A percentile compares a stretch with the other conserved stretches of the same genome.
Conservation (phyloP, 2,113 vertebrate genomes). For the Egretta garzetta region DNA sequence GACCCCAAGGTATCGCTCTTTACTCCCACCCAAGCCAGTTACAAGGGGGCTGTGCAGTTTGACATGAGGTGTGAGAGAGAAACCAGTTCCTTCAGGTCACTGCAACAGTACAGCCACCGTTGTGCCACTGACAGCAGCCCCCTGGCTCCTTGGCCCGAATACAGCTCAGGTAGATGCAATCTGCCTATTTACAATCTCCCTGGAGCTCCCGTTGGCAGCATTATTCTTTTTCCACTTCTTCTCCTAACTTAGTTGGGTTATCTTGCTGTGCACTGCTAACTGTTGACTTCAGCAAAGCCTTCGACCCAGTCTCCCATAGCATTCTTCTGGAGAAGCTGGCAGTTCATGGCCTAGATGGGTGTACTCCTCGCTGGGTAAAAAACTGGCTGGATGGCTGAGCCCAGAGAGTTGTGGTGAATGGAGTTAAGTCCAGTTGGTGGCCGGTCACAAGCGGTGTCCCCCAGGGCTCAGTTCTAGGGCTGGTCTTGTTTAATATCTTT, state of each 20-base stretch:
- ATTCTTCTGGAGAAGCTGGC: too few species aligned
- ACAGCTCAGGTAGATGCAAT: conserved; percentile 29
- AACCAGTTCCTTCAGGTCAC: background rate
- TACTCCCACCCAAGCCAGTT: background rate
- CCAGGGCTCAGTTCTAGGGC: too few species aligned
- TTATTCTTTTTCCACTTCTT: conserved; percentile 10
- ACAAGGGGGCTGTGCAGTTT: background rate
- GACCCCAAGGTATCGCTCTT: background rate
- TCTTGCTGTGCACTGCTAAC: background rate
- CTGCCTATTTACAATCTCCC: background rate
- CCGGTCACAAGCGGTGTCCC: too few species aligned
- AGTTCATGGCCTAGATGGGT: too few species aligned
- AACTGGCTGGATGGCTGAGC: too few species aligned
- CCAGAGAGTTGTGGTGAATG: too few species aligned
- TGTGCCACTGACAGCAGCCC: background rate
- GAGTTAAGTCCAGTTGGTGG: too few species aligned
- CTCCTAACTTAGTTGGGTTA: conserved; percentile 22
- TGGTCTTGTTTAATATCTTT: too few species aligned
- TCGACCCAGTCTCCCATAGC: too few species aligned
- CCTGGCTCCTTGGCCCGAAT: background rate
- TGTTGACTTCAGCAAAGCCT: too few species aligned
- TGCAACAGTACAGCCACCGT: background rate
- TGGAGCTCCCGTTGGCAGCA: conserved; percentile 14
- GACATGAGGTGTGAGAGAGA: background rate
- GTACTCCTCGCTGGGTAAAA: too few species aligned